Conservation (phyloP, 2,113 vertebrate species). For the Spea bombifrons region DNA sequence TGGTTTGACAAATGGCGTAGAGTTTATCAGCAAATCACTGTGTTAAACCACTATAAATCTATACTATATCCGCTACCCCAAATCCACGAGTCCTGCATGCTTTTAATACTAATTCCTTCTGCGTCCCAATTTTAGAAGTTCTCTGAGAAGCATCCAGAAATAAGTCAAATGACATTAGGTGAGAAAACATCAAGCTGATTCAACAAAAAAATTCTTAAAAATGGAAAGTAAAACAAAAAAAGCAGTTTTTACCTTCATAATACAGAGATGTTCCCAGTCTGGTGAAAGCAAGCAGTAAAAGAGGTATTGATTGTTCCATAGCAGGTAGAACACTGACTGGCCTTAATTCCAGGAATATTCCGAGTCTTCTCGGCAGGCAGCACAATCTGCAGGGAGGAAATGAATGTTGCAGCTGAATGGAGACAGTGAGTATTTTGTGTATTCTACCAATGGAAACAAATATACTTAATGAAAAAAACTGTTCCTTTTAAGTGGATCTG, state of each 20-base stretch:
- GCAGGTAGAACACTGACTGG: not conserved
- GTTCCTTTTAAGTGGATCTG: no score
- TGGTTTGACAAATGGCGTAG: not conserved
- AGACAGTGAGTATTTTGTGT: conserved; percentile 8
- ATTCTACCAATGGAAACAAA: not conserved
- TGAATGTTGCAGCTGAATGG: conserved; percentile 26
- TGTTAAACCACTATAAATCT: not conserved
- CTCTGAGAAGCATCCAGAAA: not conserved
- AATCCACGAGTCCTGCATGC: not conserved
- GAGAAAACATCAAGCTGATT: not conserved
- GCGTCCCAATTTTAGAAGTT: not conserved
- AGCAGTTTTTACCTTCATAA: conserved; percentile 21
- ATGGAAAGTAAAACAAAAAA: not conserved
- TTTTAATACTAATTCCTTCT: not conserved
- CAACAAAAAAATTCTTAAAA: not conserved
- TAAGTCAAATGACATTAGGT: not conserved
- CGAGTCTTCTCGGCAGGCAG: not conserved
- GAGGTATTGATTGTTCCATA: conserved; percentile 28
- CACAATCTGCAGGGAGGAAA: conserved; percentile 15
- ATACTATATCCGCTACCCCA: not conserved
- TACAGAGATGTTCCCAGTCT: not conserved
- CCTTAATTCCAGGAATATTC: conserved; percentile 11
- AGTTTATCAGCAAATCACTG: not conserved
- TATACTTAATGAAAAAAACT: not conserved
- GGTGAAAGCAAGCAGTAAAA: conserved; percentile 6